phyloP scores from a whole-genome alignment of 1,140 invertebrate genomes.

The Saccostrea echinata region DNA sequence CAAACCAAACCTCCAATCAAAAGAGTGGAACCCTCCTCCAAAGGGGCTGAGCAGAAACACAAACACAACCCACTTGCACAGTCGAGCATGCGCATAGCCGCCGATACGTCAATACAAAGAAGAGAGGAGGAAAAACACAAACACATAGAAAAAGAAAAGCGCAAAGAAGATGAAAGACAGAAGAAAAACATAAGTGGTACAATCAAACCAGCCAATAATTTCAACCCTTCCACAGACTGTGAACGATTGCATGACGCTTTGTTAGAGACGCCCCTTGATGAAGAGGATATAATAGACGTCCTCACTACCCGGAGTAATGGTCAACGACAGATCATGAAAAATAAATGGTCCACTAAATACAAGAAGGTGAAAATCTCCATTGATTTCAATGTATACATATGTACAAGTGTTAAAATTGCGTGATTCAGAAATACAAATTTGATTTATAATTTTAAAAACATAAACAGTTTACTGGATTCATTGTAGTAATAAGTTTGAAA shows the following conservation, averaged over 20 bases:
- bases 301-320: constrained; percentile 74
- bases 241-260: constrained; percentile 73
- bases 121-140: constrained; percentile 52
- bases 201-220: constrained; percentile 67
- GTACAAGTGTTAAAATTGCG: too few species aligned
- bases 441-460: too few species aligned
- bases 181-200: constrained; percentile 72
- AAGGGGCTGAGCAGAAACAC: neutral
- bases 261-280: constrained; percentile 69
- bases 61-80: constrained; percentile 53
- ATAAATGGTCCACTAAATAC: constrained; percentile 78
- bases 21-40: neutral
- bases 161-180: constrained; percentile 71
- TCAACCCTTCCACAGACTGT: constrained; percentile 74
- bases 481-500: too few species aligned
- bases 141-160: constrained; percentile 47
- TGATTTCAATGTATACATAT: too few species aligned
- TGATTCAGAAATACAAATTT: too few species aligned
- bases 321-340: constrained; percentile 77
- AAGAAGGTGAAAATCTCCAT: constrained; percentile 69
- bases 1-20: constrained; percentile 18
- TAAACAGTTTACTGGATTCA: too few species aligned
- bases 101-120: constrained; percentile 49
- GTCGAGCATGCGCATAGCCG: constrained; percentile 48
- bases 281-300: constrained; percentile 74